These are phyloP conservation scores for Colossoma macropomum DNA, from an alignment of 2,113 vertebrate species.

Conservation along the genomic window DNA sequence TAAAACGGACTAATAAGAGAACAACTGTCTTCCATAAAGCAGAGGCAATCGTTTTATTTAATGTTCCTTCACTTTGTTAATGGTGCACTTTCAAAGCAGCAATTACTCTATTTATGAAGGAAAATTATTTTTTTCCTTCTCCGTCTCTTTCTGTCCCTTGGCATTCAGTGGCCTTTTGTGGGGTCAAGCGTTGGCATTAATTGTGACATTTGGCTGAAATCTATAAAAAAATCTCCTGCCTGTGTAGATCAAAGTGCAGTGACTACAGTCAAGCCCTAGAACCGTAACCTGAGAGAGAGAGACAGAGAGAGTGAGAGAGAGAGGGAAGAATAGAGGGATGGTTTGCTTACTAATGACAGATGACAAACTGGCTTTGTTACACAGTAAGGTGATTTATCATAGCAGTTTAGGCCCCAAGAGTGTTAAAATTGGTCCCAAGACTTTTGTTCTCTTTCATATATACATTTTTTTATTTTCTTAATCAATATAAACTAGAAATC, in stretches of 20 bases:
- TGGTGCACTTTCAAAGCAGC: constrained; percentile 49
- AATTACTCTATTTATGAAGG: constrained; percentile 57
- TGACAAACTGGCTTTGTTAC: constrained; percentile 16
- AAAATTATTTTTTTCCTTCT: constrained; percentile 51
- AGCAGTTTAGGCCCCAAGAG: constrained; percentile 21
- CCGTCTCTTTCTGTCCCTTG: constrained; percentile 50
- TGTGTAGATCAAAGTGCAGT: constrained; percentile 66
- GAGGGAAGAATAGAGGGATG: not conserved
- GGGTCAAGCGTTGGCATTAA: constrained; percentile 70
- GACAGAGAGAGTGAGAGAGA: not conserved
- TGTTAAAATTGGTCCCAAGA: not conserved
- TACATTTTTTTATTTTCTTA: constrained; percentile 7
- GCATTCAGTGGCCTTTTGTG: constrained; percentile 59
- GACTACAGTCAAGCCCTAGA: constrained; percentile 56
- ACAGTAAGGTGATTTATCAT: constrained; percentile 6
- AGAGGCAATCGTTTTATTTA: constrained; percentile 46
- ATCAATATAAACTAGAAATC: too few relatives aligned
- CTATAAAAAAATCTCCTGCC: constrained; percentile 47
- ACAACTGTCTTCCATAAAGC: constrained; percentile 30
- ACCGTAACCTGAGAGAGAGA: constrained; percentile 49
- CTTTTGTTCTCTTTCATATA: not conserved
- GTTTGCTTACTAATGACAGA: constrained; percentile 26
- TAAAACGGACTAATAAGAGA: constrained; percentile 22
- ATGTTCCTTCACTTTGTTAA: constrained; percentile 47
- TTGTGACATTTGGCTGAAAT: constrained; percentile 71